phyloP scores from a whole-genome alignment of 2,888 invertebrate genomes.

The Girardia tigrina region DNA sequence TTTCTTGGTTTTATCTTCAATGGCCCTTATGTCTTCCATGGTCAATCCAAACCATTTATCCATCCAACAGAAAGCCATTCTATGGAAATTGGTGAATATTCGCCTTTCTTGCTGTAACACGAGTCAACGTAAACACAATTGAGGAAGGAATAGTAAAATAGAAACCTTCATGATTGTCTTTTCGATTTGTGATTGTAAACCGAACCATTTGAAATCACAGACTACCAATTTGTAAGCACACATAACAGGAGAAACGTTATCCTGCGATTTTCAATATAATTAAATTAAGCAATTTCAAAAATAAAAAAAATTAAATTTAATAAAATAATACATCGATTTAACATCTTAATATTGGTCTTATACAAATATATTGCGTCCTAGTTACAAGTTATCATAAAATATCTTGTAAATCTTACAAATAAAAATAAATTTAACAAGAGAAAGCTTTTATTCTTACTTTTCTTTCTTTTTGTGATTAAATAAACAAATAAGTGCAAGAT shows the following conservation, averaged over 20 bases:
- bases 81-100: slow-evolving; percentile 91
- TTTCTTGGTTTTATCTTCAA: slow-evolving; percentile 85
- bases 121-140: neutral
- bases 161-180: slow-evolving; percentile 68
- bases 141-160: neutral
- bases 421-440: no score
- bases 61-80: slow-evolving; percentile 96
- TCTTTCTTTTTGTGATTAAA: no score
- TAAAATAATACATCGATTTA: no score
- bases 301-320: no score
- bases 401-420: no score
- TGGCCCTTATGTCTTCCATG: slow-evolving; percentile 87
- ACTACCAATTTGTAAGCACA: slow-evolving; percentile 94
- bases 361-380: no score
- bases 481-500: no score
- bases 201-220: slow-evolving; percentile 95
- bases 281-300: no score
- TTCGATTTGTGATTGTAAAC: slow-evolving; percentile 76
- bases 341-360: no score
- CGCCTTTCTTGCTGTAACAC: slow-evolving; percentile 68
- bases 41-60: slow-evolving; percentile 94
- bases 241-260: slow-evolving; percentile 65
- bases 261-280: no score
- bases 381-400: no score
- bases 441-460: no score